These are phyloP conservation scores for Minunthozetes semirufus DNA, from an alignment of 2,888 invertebrate species.

Conservation along the genomic window DNA sequence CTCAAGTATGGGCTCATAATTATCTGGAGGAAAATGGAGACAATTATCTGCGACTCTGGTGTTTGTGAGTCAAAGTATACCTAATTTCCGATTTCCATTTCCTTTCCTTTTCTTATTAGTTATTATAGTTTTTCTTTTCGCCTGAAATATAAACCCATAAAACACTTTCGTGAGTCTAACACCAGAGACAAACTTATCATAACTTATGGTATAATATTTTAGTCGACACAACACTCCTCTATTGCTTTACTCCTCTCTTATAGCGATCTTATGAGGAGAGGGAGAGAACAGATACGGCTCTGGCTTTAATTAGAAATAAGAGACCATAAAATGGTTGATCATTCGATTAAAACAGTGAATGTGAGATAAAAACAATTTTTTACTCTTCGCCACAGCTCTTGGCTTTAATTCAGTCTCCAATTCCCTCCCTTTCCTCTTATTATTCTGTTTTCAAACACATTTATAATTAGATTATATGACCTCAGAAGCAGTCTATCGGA, in stretches of 20 bases:
- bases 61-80: background rate
- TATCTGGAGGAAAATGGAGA: background rate
- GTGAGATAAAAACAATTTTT: background rate
- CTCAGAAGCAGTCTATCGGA: background rate
- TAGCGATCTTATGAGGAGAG: background rate
- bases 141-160: conserved; percentile 3
- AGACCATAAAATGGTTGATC: conserved; percentile 26
- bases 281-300: background rate
- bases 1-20: background rate
- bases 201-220: background rate
- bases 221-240: background rate
- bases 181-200: background rate
- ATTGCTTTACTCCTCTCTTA: background rate
- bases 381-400: too few relatives aligned
- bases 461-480: background rate
- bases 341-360: background rate
- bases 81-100: conserved; percentile 28
- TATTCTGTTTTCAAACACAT: background rate
- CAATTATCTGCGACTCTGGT: background rate
- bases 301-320: conserved; percentile 23
- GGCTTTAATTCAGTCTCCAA: background rate
- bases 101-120: conserved; percentile 11
- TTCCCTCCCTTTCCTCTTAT: background rate
- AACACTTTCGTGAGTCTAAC: background rate
- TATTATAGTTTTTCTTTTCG: background rate